Base-by-base conservation (phyloP, 2,113 vertebrate genomes). In the Phoxinus phoxinus region DNA sequence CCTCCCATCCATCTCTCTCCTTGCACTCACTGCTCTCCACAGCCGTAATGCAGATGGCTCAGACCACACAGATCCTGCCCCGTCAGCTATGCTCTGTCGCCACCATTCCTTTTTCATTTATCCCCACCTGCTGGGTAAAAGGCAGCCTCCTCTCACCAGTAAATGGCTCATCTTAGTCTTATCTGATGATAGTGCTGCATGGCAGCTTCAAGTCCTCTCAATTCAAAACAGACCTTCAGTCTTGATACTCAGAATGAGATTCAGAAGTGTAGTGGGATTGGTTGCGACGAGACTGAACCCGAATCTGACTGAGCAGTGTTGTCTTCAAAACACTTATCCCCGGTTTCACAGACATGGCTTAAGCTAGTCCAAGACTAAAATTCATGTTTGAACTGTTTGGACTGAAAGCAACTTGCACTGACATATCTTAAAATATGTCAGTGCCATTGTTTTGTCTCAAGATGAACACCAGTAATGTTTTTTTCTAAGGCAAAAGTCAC, bases 1-100 rank as follows among this genome's bases (percentile, higher is more conserved):
- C 67, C 84, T 78, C 32, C 61, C 72, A 73, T 84, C 76, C 87
- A 92, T 93, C 89, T 84, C 88, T 92, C 90, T 91, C 67, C 67
- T 87, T 56, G 74, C 75, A 89, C 90, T 61, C 73, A 35, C 74
- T 89, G 51, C 71, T 73, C 86, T 75, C 41, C 67, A 25, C 74
- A 71, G 71, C 71, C 71, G n/a, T 71, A 51, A 17, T 73, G 51
- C 53, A 65, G 37, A 63, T 48, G 58, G 30, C 21, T 30, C 30
- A 53, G 75, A 37, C 73, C 88, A 81, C 86, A 90, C 25, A 81
- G 69, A 61, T 65, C 81, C 77, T 81, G 86, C 76, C 35, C 21
- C 25, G 37, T 79, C 86, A 81, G 58, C 86, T 32, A 46, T 81
- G 82, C 65, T 56, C 11, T 82, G 44, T 75, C 37, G 81, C 41